Evolutionary conservation across 2,797 vertebrate genomes (phyloP).

Genomic region (Menidia menidia): DNA sequence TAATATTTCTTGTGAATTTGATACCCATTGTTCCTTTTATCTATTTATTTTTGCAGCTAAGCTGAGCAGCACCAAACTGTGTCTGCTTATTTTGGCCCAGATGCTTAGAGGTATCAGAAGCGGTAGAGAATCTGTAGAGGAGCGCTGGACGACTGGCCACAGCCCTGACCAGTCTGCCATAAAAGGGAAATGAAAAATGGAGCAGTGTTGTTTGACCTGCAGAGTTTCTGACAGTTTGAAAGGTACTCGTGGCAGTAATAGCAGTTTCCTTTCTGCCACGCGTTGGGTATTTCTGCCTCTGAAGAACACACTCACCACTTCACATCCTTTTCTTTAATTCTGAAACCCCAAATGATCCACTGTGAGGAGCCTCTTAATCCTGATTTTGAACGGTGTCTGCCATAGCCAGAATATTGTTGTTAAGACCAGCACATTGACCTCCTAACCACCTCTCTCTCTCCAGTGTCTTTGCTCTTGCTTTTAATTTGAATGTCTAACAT

Average conservation of each 20-base stretch:
- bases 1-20: too few species aligned
- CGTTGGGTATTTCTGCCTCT: slow-evolving; percentile 8
- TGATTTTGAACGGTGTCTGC: background rate
- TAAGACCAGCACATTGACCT: background rate
- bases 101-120: too few species aligned
- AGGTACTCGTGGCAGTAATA: background rate
- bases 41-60: too few species aligned
- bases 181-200: too few species aligned
- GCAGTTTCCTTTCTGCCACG: background rate
- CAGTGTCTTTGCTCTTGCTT: background rate
- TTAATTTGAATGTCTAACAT: slow-evolving; percentile 16
- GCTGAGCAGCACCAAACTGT: too few species aligned
- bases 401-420: background rate
- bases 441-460: background rate
- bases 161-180: too few species aligned
- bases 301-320: slow-evolving; percentile 6
- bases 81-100: too few species aligned
- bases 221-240: background rate
- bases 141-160: too few species aligned
- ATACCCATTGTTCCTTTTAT: too few species aligned
- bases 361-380: slow-evolving; percentile 30
- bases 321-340: slow-evolving; percentile 28
- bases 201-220: too few species aligned
- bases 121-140: too few species aligned
- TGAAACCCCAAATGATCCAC: slow-evolving; percentile 28